Conservation (phyloP, 2,113 vertebrate species). For the Motacilla tschutschensis region DNA sequence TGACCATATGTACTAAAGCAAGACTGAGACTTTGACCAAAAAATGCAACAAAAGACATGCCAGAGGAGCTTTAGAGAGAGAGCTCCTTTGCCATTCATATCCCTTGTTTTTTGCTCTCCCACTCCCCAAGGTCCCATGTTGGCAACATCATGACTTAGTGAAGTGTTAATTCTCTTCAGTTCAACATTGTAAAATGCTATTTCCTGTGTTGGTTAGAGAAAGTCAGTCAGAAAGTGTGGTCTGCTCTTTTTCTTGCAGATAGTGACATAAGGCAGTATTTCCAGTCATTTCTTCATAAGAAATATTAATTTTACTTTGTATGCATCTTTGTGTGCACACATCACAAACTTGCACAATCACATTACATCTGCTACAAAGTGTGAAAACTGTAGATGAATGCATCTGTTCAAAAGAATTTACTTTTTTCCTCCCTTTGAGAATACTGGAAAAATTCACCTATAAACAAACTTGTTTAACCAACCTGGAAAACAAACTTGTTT, state of each 20-base stretch:
- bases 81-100: neutral
- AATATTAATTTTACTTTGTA: neutral
- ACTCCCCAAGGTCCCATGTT: neutral
- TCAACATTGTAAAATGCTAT: neutral
- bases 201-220: neutral
- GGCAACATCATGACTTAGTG: neutral
- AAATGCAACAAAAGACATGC: neutral
- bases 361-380: neutral
- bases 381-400: neutral
- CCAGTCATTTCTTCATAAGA: neutral
- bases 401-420: neutral
- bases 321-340: neutral
- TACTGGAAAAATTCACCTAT: neutral
- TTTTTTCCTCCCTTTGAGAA: neutral
- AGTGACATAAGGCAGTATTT: neutral
- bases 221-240: neutral
- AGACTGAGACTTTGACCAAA: neutral
- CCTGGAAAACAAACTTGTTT: neutral
- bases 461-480: neutral
- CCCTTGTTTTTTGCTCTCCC: neutral
- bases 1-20: neutral
- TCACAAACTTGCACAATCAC: neutral
- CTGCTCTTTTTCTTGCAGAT: neutral
- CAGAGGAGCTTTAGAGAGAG: neutral
- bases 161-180: neutral